These are phyloP conservation scores for Drosophila mojavensis DNA, from an alignment of 1,140 invertebrate genomes.

Conservation along the genomic window DNA sequence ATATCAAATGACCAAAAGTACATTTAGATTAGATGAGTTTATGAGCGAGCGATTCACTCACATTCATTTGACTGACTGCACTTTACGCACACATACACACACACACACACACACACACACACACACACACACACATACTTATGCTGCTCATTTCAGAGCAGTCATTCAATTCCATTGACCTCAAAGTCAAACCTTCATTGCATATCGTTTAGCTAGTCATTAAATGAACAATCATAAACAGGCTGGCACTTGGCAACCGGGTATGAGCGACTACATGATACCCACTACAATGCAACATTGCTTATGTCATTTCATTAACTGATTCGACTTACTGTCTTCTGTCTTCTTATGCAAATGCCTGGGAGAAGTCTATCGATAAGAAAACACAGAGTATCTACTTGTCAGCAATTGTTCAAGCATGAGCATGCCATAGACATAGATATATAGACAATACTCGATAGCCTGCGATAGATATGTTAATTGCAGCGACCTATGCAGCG, in stretches of 20 bases:
- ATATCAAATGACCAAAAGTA: slow-evolving; percentile 23
- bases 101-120: background rate
- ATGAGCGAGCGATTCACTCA: background rate
- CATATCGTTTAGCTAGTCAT: slow-evolving; percentile 2
- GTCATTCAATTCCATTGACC: slow-evolving; percentile 17
- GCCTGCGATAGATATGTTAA: no score
- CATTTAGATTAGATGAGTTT: slow-evolving; percentile 1
- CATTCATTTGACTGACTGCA: slow-evolving; percentile 17
- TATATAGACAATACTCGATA: no score
- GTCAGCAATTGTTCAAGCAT: no score
- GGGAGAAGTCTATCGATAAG: no score
- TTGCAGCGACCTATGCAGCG: no score
- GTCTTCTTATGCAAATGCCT: no score
- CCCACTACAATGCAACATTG: no score
- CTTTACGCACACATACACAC: background rate
- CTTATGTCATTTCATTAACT: no score
- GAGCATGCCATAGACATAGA: no score
- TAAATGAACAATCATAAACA: slow-evolving; percentile 1
- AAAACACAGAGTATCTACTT: no score
- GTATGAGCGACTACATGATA: background rate
- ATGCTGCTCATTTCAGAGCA: slow-evolving; percentile 17
- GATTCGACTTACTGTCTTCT: no score
- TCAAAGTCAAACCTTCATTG: slow-evolving; percentile 17
- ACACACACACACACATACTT: background rate
- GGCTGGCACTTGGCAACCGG: background rate